These are phyloP conservation scores for Diarsia dahlii DNA, from an alignment of 2,888 invertebrate species.

Conservation along the genomic window DNA sequence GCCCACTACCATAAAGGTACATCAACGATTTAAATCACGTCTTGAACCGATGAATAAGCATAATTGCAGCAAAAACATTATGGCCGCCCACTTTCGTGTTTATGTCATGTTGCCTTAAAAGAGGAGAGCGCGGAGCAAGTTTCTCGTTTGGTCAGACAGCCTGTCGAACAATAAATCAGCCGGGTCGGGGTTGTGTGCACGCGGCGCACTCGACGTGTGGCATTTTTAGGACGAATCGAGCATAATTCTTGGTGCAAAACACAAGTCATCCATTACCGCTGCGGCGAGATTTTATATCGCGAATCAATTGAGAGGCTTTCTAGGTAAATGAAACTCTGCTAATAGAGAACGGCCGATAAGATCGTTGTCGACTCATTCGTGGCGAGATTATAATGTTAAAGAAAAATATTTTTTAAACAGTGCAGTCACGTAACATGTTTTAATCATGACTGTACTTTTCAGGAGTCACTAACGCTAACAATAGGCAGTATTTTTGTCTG, in stretches of 20 bases:
- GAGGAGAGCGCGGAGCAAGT: constrained; percentile 74
- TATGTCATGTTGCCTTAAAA: constrained; percentile 80
- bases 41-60: constrained; percentile 67
- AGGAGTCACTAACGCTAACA: constrained; percentile 54
- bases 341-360: constrained; percentile 61
- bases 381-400: constrained; percentile 59
- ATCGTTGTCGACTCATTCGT: constrained; percentile 69
- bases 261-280: constrained; percentile 65
- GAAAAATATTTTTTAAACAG: constrained; percentile 59
- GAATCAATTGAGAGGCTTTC: constrained; percentile 67
- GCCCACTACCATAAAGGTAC: constrained; percentile 68
- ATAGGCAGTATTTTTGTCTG: constrained; percentile 54
- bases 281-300: constrained; percentile 70
- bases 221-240: constrained; percentile 74
- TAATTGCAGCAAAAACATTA: constrained; percentile 78
- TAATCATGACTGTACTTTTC: constrained; percentile 45
- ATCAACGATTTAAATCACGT: constrained; percentile 70
- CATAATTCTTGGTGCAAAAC: constrained; percentile 69
- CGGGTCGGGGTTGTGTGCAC: constrained; percentile 63
- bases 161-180: constrained; percentile 74
- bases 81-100: constrained; percentile 78
- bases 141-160: constrained; percentile 71
- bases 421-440: constrained; percentile 61
- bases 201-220: constrained; percentile 43
- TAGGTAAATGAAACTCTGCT: constrained; percentile 62